Evolutionary conservation across 2,113 vertebrate genomes (phyloP), one percentile per base, ranked within the genome.

Genomic region (Oncorhynchus clarkii): DNA sequence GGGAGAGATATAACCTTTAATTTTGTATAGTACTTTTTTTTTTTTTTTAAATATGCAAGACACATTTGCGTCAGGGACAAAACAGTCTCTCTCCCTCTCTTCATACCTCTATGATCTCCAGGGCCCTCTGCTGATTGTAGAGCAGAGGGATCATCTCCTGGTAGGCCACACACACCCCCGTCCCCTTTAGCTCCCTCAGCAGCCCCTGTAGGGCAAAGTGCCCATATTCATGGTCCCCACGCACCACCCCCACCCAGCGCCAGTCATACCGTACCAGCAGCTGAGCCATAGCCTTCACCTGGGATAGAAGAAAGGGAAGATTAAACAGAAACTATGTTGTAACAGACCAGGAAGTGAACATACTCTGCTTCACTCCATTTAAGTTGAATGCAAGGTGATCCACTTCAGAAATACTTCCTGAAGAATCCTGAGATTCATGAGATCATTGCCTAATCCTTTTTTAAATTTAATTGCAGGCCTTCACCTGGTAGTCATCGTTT

Each of bases 281-380:
- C 82, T 92, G 87, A 74, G 91, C 89, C 69, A 94, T 92, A 73
- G 92, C 92, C 71, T 93, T 93, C 18, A 93, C 91, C 87, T 94
- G 86, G 60, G 22, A 48, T 24, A 2, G 18, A 16, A 68, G 6
- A 68, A 16, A 39, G 5, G 2, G 26, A 67, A 11, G 13, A 29
- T 12, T n/a, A 66, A 1, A 2, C 66, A 34, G 5, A 18, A 27
- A 67, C 5, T 5, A 22, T 13, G 24, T 4, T 3, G 18, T 26
- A 16, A 18, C 14, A 24, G 8, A 34, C 9, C 65, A 67, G 5
- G 8, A 67, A 6, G n/a, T 62, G 59, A 22, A 62, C n/a, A 22
- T 9, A 62, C 18, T 8, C 2, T 62, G n/a, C 2, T 62, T 62
- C 16, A 62, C n/a, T 62, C 3, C 18, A n/a, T 22, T n/a, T 62